Evolutionary conservation across 2,113 vertebrate genomes (phyloP), one percentile per base, ranked within the genome.

Genomic region (Ailurus styani): DNA sequence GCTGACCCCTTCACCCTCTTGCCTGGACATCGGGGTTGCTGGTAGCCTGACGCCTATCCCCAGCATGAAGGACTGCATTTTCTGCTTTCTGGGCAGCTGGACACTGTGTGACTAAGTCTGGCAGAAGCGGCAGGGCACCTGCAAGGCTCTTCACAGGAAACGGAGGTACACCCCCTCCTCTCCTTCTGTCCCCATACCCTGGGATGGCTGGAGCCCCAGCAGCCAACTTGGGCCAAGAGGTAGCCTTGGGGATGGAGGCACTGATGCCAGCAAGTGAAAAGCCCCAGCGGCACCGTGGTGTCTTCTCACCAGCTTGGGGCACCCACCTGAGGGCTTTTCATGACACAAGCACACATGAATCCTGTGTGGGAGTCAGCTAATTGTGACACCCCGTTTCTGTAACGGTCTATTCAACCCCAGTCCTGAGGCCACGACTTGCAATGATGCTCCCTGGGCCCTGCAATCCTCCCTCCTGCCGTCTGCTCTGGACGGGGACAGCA

Each of bases 81-180:
- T 73, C 45, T 77, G 52, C 47, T 40, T 73, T 31, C 54, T 5
- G 23, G 70, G 23, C 50, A 54, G 57, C 29, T 45, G 25, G 52
- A 1, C 5, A 2, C 12, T 27, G 37, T 50, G 14, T 34, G 29
- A 54, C 47, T 8, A 10, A 42, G 62, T 14, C 62, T 64, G 29
- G 29, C 0, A 0, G 14, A 34, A 66, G 31, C 31, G 14, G 62
- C 62, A 66, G 62, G 52, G 23, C 0, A 7, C 66, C 81, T 0
- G 5, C 31, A 25, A 70, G 47, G 72, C 11, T 13, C 72, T 31
- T 23, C 23, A 23, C 21, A 31, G 68, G 37, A 23, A 70, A 18
- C 0, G 17, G 31, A 27, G 18, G 37, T 12, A 27, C 25, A n/a
- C 2, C 18, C 23, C 6, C 17, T 29, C 9, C 1, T 2, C 20